These are phyloP conservation scores for Bovichtus variegatus DNA, from an alignment of 2,797 vertebrate species.

Conservation along the genomic window DNA sequence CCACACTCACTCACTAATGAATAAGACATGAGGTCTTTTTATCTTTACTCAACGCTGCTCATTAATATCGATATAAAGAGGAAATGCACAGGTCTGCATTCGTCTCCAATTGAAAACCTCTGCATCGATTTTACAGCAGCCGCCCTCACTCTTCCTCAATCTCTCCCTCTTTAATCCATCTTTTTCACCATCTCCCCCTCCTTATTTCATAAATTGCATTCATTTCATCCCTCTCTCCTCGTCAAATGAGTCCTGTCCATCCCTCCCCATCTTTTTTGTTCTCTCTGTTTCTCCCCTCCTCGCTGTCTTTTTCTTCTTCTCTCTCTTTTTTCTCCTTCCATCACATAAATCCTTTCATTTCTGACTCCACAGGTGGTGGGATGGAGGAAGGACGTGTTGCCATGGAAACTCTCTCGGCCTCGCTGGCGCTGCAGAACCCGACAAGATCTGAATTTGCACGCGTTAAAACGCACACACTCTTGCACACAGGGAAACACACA, in stretches of 20 bases:
- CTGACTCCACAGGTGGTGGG: constrained; percentile 85
- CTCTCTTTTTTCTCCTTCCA: neutral
- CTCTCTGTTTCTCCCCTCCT: neutral
- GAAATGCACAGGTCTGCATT: constrained; percentile 38
- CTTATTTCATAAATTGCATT: neutral
- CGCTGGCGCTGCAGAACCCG: constrained; percentile 30
- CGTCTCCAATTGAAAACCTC: constrained; percentile 53
- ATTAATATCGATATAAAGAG: constrained; percentile 53
- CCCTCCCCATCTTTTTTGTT: neutral
- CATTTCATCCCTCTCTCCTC: constrained; percentile 1
- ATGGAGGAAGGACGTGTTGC: constrained; percentile 81
- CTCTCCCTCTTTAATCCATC: neutral
- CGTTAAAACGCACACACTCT: neutral
- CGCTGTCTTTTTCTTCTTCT: too few species aligned
- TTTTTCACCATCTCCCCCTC: neutral
- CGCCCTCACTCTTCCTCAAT: constrained; percentile 6
- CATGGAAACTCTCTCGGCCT: constrained; percentile 78
- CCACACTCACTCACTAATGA: constrained; percentile 45
- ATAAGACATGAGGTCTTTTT: constrained; percentile 49
- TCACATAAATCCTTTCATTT: constrained; percentile 76
- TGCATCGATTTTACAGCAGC: constrained; percentile 49
- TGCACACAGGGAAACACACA: neutral
- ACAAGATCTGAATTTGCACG: constrained; percentile 40
- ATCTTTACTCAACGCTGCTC: constrained; percentile 51
- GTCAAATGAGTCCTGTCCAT: neutral